These are phyloP conservation scores for Neotragus moschatus DNA, from an alignment of 2,113 vertebrate species.

Conservation along the genomic window DNA sequence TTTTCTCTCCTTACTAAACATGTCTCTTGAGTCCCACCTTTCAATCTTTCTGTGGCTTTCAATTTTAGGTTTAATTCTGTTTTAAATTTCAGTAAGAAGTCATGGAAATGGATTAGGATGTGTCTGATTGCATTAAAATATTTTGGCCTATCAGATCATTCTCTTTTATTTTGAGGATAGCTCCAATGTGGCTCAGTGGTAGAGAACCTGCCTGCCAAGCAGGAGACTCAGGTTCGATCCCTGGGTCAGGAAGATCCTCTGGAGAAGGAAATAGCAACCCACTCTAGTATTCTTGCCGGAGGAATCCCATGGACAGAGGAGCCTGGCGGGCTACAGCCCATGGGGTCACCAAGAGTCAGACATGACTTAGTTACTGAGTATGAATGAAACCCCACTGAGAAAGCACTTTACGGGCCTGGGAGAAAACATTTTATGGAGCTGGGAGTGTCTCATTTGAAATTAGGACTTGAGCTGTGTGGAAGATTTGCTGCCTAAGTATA, in stretches of 20 bases:
- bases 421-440: background rate
- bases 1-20: background rate
- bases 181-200: background rate
- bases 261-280: background rate
- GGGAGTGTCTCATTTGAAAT: background rate
- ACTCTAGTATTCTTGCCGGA: background rate
- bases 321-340: accelerated
- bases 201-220: background rate
- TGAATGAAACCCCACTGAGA: accelerated
- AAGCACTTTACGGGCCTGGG: background rate
- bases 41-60: background rate
- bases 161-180: background rate
- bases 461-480: background rate
- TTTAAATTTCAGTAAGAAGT: background rate
- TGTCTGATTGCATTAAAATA: background rate
- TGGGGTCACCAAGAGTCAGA: background rate
- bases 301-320: background rate
- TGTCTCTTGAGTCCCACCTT: background rate
- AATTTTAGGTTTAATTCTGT: background rate
- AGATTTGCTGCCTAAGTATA: background rate
- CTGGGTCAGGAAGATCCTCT: background rate
- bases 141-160: background rate
- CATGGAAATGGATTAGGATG: background rate
- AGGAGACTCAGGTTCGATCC: background rate
- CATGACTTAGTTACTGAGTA: background rate